Evolutionary conservation across 2,888 invertebrate species (phyloP), one percentile per base, ranked within the genome.

Genomic region (Eupeodes luniger): DNA sequence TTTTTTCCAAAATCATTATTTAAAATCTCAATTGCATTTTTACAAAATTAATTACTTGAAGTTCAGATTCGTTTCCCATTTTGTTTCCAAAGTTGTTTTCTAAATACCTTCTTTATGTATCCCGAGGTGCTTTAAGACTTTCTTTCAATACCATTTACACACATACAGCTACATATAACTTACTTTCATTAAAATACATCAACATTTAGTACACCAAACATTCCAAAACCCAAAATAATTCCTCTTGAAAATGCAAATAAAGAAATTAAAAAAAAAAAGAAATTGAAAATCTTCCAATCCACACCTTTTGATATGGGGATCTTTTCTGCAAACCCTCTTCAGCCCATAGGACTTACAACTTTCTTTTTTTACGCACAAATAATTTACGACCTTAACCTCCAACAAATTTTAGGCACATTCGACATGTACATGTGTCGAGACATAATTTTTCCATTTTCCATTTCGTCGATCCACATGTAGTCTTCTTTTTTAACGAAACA

Each of bases 381-480:
- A 55, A 70, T 70, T 70, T 55, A 70, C 69, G 69, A 70, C 69
- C 36, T 36, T 69, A 40, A 40, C 53, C 69, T 40, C 55, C 14
- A 55, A 70, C 55, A 70, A 70, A 55, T 70, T 70, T 55, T 9
- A 70, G 55, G 40, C 69, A 40, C 53, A 55, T 70, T 55, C 40
- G 51, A 55, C 53, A 59, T 49, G 16, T 27, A 11, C 53, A 53
- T 70, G 55, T 40, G 40, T 40, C 40, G 40, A 40, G 55, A 70
- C 69, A 70, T 55, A 55, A 70, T 70, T 70, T 70, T 70, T 40
- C 69, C 69, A 70, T 70, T 70, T 55, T 55, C 69, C 16, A 19
- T 19, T 40, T 55, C 40, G 27, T 19, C 19, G 19, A 40, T 19
- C 4, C 69, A 55, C 69, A 70, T 70, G 11, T 36, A 55, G 53